Conservation (phyloP, 2,113 vertebrate genomes). For the Varanus komodoensis region DNA sequence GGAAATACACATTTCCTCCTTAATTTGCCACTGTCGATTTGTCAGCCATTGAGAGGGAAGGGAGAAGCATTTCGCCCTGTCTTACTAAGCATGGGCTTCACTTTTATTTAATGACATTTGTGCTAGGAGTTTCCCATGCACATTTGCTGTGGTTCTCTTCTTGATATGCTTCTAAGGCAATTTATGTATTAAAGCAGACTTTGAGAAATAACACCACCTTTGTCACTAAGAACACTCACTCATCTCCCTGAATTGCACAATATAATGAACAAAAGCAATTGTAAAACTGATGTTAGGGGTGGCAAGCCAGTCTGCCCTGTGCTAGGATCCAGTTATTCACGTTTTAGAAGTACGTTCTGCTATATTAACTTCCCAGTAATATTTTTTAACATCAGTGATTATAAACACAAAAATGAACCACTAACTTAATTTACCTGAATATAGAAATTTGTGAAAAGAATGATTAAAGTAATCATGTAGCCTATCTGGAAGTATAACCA, state of each 20-base stretch:
- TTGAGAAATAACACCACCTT: background rate
- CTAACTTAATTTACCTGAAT: constrained; percentile 82
- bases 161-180: background rate
- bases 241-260: rapidly evolving
- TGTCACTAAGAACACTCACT: constrained; percentile 11
- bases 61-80: background rate
- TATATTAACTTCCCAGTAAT: constrained; percentile 29
- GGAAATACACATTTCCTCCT: background rate
- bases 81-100: background rate
- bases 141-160: background rate
- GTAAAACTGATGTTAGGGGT: background rate
- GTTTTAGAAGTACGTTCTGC: background rate
- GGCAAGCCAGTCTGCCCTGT: rapidly evolving
- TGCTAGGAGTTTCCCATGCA: background rate
- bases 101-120: background rate
- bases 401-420: background rate
- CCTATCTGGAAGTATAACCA: constrained; percentile 97
- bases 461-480: constrained; percentile 92
- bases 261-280: background rate
- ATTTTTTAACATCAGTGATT: background rate
- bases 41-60: too few relatives aligned
- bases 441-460: constrained; percentile 97
- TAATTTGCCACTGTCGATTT: background rate
- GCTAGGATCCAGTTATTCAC: background rate
- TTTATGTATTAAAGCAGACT: background rate